Percentiles rank a stretch among this genome's conserved stretches.
Conservation (phyloP, 2,113 vertebrate species). For the Pitta sordida region DNA sequence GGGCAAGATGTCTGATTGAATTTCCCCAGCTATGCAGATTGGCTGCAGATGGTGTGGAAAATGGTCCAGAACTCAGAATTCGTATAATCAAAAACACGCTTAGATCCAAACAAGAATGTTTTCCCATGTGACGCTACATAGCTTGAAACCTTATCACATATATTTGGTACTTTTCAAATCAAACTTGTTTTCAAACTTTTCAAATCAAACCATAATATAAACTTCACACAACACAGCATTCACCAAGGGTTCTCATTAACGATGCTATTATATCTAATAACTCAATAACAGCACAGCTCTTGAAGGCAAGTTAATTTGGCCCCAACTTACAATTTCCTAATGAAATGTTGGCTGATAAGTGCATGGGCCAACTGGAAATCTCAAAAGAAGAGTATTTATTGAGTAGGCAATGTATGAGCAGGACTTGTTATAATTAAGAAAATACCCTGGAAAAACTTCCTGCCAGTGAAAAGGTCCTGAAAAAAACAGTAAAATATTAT, state of each 20-base stretch:
- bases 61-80: conserved; percentile 55
- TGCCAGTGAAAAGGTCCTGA: neutral
- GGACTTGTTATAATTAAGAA: neutral
- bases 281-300: neutral
- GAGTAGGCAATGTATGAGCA: neutral
- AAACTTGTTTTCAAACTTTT: conserved; percentile 51
- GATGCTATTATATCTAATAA: neutral
- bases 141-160: conserved; percentile 15
- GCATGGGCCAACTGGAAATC: neutral
- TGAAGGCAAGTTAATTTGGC: conserved; percentile 27
- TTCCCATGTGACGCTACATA: conserved; percentile 27
- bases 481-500: neutral
- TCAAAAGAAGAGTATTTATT: neutral
- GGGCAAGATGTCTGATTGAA: conserved; percentile 61
- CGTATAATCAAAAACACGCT: conserved; percentile 41
- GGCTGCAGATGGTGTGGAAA: conserved; percentile 59
- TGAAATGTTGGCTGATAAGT: neutral
- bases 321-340: neutral
- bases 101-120: conserved; percentile 51
- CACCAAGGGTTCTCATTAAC: neutral
- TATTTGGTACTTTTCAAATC: conserved; percentile 34
- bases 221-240: neutral
- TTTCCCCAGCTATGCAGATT: conserved; percentile 52
- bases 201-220: conserved; percentile 43
- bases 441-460: neutral